phyloP scores from a whole-genome alignment of 2,888 invertebrate genomes.

The Cancer borealis region DNA sequence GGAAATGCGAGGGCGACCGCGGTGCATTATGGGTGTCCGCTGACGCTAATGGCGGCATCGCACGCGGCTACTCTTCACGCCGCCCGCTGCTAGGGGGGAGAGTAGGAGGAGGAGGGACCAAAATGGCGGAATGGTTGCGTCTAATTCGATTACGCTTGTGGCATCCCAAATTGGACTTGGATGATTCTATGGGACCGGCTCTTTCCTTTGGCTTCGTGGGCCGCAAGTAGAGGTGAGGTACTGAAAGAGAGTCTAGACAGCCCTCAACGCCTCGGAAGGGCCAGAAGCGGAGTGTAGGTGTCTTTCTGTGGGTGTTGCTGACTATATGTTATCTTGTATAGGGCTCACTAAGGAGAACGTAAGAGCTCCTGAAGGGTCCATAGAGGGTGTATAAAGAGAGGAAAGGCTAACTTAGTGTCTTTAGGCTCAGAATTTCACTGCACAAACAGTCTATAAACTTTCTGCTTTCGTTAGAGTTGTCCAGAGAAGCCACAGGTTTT shows the following conservation, averaged over 20 bases:
- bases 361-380: too few relatives aligned
- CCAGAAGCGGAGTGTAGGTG: too few relatives aligned
- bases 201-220: background rate
- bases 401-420: background rate
- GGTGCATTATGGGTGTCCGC: constrained; percentile 17
- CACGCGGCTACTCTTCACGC: constrained; percentile 37
- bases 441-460: background rate
- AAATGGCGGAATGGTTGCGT: constrained; percentile 10
- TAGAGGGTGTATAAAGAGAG: background rate
- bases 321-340: too few relatives aligned
- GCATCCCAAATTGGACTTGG: background rate
- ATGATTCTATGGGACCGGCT: background rate
- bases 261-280: too few relatives aligned
- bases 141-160: constrained; percentile 16
- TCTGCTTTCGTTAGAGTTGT: background rate
- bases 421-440: background rate
- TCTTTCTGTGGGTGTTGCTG: too few relatives aligned
- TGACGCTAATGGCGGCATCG: background rate
- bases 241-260: background rate
- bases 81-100: background rate
- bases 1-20: constrained; percentile 16
- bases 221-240: background rate
- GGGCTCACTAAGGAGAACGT: too few relatives aligned
- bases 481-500: background rate
- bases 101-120: constrained; percentile 8